phyloP scores from a whole-genome alignment of 2,797 vertebrate species.

The Sebastes hubbsi region DNA sequence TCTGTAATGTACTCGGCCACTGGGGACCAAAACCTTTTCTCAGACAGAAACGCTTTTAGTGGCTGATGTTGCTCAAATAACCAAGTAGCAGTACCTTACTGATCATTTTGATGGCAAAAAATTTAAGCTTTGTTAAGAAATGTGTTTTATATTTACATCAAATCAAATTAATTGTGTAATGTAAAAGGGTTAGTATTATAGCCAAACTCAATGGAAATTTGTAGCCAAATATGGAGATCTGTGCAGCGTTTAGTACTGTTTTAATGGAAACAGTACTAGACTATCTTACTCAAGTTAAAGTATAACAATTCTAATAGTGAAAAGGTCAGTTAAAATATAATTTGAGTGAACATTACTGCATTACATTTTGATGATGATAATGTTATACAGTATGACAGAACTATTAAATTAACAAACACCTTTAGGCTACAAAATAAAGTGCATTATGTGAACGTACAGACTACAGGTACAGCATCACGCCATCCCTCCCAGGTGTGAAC shows the following conservation, averaged over 20 bases:
- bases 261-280: background rate
- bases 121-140: background rate
- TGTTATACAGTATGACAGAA: background rate
- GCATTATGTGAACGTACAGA: background rate
- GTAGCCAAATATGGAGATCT: background rate
- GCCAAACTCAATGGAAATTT: background rate
- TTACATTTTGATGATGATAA: background rate
- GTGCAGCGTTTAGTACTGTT: background rate
- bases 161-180: background rate
- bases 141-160: background rate
- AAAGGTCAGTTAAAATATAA: background rate
- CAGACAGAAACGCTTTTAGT: background rate
- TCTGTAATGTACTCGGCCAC: background rate
- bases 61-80: background rate
- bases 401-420: background rate
- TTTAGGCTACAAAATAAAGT: background rate
- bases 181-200: background rate
- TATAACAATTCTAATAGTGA: background rate
- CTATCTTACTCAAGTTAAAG: background rate
- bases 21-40: background rate
- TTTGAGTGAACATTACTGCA: background rate
- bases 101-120: background rate
- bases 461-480: background rate
- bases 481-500: background rate
- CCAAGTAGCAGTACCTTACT: background rate